Evolutionary conservation across 2,888 invertebrate species (phyloP).

Genomic region (Cyrtodaria siliqua): DNA sequence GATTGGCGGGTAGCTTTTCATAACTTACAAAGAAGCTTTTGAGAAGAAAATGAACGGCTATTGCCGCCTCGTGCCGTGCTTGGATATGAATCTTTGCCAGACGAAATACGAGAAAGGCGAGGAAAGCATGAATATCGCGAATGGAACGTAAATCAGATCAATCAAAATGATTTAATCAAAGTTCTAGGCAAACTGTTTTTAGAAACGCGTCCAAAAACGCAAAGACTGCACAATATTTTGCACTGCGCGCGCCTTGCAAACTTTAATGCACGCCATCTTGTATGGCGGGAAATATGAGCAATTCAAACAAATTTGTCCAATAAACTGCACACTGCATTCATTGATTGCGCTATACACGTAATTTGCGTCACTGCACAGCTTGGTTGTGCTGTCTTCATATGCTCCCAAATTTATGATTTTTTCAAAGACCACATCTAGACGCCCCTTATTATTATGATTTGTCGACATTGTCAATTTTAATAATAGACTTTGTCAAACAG

Average conservation of each 20-base stretch:
- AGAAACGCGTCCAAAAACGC: constrained; percentile 22
- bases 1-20: constrained; percentile 77
- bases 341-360: not conserved
- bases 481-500: not conserved
- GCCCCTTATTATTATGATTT: not conserved
- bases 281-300: constrained; percentile 47
- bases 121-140: constrained; percentile 6
- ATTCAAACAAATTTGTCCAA: constrained; percentile 19
- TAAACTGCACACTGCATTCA: constrained; percentile 14
- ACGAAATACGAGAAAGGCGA: constrained; percentile 30
- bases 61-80: constrained; percentile 55
- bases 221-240: constrained; percentile 28
- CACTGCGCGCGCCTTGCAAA: constrained; percentile 57
- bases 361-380: constrained; percentile 20
- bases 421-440: not conserved
- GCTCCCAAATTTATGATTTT: constrained; percentile 13
- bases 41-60: constrained; percentile 51
- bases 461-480: not conserved
- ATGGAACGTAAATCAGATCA: constrained; percentile 16
- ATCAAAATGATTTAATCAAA: constrained; percentile 25
- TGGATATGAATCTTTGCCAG: constrained; percentile 58
- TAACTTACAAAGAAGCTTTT: constrained; percentile 71
- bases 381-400: constrained; percentile 5
- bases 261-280: constrained; percentile 49
- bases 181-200: not conserved